A percentile compares a stretch with the other conserved stretches of the same genome.
Conservation (phyloP, 2,113 vertebrate genomes). For the Desmodus rotundus region DNA sequence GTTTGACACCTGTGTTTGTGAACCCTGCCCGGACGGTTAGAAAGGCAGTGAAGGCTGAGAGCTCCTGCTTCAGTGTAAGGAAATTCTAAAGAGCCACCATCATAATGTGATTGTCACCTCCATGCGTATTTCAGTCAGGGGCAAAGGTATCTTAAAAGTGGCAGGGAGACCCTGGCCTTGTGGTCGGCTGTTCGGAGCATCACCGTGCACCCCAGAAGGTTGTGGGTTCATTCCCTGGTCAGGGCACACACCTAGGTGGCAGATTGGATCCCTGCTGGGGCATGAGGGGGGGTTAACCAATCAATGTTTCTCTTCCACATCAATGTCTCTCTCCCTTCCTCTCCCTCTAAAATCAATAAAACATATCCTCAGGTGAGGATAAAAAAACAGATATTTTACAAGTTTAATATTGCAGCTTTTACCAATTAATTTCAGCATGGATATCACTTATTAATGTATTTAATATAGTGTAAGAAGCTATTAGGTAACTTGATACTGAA, state of each 20-base stretch:
- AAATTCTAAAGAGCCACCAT: rapidly evolving
- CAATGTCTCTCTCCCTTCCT: no score
- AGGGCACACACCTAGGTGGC: no score
- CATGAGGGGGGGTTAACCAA: no score
- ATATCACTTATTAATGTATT: neutral
- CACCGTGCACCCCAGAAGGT: no score
- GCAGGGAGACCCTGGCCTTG: no score
- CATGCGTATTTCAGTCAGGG: neutral
- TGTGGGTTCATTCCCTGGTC: no score
- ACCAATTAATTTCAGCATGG: neutral
- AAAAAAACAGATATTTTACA: neutral
- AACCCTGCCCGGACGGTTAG: neutral
- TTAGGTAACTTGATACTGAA: neutral
- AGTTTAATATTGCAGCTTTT: neutral
- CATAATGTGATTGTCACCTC: neutral
- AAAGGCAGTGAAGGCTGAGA: neutral
- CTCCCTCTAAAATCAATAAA: no score
- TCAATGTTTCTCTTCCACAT: no score
- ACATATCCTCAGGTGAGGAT: no score
- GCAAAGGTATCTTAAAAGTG: no score
- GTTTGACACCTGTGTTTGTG: neutral
- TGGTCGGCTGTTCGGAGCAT: no score
- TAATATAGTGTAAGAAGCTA: neutral
- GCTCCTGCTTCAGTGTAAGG: neutral
- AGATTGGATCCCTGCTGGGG: no score